Evolutionary conservation across 2,888 invertebrate genomes (phyloP).

Genomic region (Seira musarum): DNA sequence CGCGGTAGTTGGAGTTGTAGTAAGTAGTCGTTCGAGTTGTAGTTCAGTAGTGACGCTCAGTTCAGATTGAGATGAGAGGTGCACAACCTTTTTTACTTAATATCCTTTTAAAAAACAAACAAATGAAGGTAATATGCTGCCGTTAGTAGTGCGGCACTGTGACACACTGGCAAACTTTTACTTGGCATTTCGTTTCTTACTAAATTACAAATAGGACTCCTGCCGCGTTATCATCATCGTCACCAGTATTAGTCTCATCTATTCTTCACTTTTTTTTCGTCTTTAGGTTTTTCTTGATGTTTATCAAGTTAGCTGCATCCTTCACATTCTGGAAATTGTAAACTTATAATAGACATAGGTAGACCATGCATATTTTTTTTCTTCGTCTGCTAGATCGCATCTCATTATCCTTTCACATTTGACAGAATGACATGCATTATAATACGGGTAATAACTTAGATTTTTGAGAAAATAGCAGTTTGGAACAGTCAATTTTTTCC

Average conservation of each 20-base stretch:
- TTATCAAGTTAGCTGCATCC: background rate
- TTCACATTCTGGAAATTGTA: background rate
- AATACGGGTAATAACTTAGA: background rate
- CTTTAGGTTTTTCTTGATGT: background rate
- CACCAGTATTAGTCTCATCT: conserved; percentile 5
- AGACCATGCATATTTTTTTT: no score
- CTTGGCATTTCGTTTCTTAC: background rate
- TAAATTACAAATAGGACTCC: background rate
- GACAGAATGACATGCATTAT: background rate
- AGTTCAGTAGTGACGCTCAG: no score
- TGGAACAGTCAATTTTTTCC: no score
- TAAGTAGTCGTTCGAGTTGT: no score
- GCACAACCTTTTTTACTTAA: background rate
- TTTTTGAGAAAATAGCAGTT: background rate
- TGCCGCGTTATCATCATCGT: background rate
- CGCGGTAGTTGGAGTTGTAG: no score
- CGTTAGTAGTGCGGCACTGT: no score
- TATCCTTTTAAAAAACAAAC: conserved; percentile 1
- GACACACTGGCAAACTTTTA: background rate
- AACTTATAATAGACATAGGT: background rate
- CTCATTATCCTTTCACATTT: conserved; percentile 1
- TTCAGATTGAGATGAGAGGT: background rate
- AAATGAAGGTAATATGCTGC: no score
- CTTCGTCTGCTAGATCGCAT: no score
- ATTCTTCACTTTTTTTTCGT: background rate